phyloP scores from a whole-genome alignment of 1,140 invertebrate genomes.

The Eriosoma lanigerum region DNA sequence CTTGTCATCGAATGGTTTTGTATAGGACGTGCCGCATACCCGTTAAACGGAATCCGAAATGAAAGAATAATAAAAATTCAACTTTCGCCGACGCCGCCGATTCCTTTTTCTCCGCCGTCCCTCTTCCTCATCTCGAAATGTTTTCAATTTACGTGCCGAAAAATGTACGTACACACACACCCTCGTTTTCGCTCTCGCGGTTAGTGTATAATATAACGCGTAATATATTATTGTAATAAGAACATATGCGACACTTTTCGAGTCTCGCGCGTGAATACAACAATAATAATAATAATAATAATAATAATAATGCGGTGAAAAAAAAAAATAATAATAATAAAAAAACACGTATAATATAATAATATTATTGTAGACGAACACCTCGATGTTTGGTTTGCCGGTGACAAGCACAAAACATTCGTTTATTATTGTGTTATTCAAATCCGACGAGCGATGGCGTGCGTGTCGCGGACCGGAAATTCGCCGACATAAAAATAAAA shows the following conservation, averaged over 20 bases:
- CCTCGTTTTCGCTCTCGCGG: no score
- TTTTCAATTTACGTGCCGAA: not conserved
- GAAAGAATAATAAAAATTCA: not conserved
- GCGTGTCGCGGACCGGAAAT: not conserved
- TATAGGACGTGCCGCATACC: not conserved
- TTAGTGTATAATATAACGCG: no score
- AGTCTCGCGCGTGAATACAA: no score
- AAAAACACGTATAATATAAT: not conserved
- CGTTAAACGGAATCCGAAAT: not conserved
- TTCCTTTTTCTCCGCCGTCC: not conserved
- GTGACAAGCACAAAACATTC: conserved; percentile 11
- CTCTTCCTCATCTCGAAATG: not conserved
- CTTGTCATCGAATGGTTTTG: no score
- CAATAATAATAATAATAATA: no score
- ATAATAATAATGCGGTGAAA: not conserved
- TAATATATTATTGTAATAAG: no score
- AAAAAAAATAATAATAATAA: not conserved
- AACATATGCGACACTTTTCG: no score
- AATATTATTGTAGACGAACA: not conserved
- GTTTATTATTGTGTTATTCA: not conserved
- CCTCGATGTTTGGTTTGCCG: not conserved
- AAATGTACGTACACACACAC: no score
- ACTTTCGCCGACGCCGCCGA: not conserved
- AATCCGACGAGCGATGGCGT: not conserved
- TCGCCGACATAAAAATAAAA: not conserved